Evolutionary conservation across 2,888 invertebrate species (phyloP).

Genomic region (Synergus laeviventris): DNA sequence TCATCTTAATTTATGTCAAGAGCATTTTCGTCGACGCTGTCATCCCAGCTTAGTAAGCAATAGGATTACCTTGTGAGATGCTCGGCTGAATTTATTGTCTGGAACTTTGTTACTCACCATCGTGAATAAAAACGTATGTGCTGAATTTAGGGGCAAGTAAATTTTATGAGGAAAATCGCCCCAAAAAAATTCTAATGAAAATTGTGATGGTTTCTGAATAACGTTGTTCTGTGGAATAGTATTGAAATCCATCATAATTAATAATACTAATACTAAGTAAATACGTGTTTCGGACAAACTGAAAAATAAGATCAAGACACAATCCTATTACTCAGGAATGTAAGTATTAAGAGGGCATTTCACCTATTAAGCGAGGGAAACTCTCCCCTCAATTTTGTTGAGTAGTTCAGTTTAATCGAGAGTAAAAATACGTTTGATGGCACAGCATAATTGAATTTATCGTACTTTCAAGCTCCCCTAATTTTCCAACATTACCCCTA

Average conservation of each 20-base stretch:
- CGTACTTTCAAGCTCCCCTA: conserved; percentile 20
- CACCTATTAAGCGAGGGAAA: conserved; percentile 11
- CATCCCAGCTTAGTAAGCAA: conserved; percentile 53
- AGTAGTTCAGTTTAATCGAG: conserved; percentile 38
- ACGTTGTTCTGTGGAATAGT: not conserved
- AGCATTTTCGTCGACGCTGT: conserved; percentile 53
- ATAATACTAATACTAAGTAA: too few species aligned
- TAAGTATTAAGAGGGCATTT: conserved; percentile 5
- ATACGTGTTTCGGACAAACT: too few species aligned
- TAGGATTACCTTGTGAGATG: conserved; percentile 64
- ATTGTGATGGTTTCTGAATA: too few species aligned
- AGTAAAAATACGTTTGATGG: conserved; percentile 36
- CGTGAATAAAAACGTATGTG: conserved; percentile 64
- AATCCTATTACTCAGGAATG: not conserved
- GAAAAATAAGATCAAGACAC: conserved; percentile 15
- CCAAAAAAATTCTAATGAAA: not conserved
- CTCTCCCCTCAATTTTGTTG: conserved; percentile 25
- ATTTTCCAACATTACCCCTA: conserved; percentile 17
- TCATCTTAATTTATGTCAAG: conserved; percentile 62
- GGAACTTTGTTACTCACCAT: conserved; percentile 58
- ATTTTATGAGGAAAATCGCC: not conserved
- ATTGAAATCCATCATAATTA: not conserved
- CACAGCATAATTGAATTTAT: conserved; percentile 35
- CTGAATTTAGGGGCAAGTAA: not conserved
- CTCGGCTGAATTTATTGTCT: conserved; percentile 63